Evolutionary conservation across 2,888 invertebrate species (phyloP).

Genomic region (Choristoneura rosaceana): DNA sequence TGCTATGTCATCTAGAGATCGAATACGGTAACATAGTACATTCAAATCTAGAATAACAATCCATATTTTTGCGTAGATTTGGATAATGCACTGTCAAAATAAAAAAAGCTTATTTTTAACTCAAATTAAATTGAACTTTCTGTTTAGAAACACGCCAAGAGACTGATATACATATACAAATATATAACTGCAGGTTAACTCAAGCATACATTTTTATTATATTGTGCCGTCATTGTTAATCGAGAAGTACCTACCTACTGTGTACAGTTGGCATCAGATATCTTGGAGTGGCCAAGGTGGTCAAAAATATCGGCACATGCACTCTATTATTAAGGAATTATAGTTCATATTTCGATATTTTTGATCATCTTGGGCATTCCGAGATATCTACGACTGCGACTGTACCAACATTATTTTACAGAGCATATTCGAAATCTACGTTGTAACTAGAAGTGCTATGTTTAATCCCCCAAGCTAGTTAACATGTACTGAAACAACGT

Average conservation of each 20-base stretch:
- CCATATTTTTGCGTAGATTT: not conserved
- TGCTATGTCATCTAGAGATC: not conserved
- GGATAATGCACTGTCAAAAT: not conserved
- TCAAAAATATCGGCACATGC: too few relatives aligned
- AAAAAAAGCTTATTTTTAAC: not conserved
- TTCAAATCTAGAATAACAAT: not conserved
- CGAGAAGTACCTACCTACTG: not conserved
- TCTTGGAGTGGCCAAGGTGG: too few relatives aligned
- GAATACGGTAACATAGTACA: not conserved
- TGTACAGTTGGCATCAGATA: too few relatives aligned
- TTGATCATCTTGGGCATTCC: too few relatives aligned
- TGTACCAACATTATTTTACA: not conserved
- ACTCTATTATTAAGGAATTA: too few relatives aligned
- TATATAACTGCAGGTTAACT: not conserved
- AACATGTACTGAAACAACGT: not conserved
- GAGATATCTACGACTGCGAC: too few relatives aligned
- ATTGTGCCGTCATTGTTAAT: not conserved
- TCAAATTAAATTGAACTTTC: not conserved
- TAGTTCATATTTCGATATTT: too few relatives aligned
- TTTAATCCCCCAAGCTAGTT: not conserved
- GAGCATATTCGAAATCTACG: conserved; percentile 5
- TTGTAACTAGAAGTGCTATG: not conserved
- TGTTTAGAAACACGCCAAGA: not conserved
- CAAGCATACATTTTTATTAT: not conserved
- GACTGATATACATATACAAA: not conserved